Base-by-base conservation (phyloP, 2,888 invertebrate species). In the Mimas tiliae region DNA sequence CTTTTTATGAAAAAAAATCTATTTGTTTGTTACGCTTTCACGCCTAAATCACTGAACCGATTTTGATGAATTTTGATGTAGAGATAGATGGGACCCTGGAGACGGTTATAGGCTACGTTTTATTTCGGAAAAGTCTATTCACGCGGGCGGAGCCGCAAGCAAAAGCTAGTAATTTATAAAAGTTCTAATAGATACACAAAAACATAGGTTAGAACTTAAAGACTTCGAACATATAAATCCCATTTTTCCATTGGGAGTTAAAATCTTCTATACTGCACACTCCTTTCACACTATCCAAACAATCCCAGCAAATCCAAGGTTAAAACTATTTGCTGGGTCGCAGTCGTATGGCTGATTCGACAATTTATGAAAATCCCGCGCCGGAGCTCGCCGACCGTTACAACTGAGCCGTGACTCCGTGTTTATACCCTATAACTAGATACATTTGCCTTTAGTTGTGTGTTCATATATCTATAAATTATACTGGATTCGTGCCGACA, bases 281-380 rank as follows among this genome's bases (percentile, higher is more conserved):
- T 6, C 1, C 6, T 33, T 50, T 19, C 33, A 51, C 48, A 47
- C 19, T 64, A 34, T n/a, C 51, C 34, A 47, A 48, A 50, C 63
- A 48, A 63, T 63, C 19, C 63, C 33, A 16, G 48, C 38, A 38
- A 51, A 38, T 34, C 51, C 63, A 64, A 64, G 63, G 63, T 51
- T 64, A 34, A 64, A 64, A 51, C 38, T 64, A 64, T 64, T 64
- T 34, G 63, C 51, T 64, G 34, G 19, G 66, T 63, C 19, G 64
- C 67, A 42, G 64, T 52, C 45, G 58, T 64, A 64, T 48, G 50
- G 62, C 67, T 67, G 63, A 67, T 69, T 64, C 65, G 62, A 65
- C 65, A 63, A 52, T 66, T 65, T 69, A 67, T 53, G 65, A 64
- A 67, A 64, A 65, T 64, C 63, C 67, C 62, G 66, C 66, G 63